These are phyloP conservation scores for Cosmopolites sordidus DNA, from an alignment of 2,888 invertebrate species.

Conservation along the genomic window DNA sequence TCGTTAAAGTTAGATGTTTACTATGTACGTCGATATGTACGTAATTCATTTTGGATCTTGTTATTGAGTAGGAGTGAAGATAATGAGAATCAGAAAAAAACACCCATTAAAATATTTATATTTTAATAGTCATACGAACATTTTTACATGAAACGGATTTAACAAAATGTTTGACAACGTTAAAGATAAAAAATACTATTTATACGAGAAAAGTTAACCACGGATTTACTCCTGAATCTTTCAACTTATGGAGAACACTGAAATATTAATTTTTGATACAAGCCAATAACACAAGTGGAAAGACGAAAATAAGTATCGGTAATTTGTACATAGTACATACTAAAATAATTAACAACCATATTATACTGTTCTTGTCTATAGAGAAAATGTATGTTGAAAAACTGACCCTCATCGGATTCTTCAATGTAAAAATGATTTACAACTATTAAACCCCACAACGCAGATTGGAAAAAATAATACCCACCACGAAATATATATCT, in stretches of 20 bases:
- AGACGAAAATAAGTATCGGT: too few relatives aligned
- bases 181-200: slow-evolving; percentile 4
- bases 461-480: slow-evolving; percentile 1
- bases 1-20: too few relatives aligned
- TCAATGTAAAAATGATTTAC: slow-evolving; percentile 22
- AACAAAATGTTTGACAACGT: not conserved
- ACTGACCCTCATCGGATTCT: slow-evolving; percentile 7
- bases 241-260: too few relatives aligned
- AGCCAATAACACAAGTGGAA: too few relatives aligned
- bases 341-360: slow-evolving; percentile 38
- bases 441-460: slow-evolving; percentile 23
- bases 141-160: slow-evolving; percentile 13
- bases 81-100: not conserved
- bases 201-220: too few relatives aligned
- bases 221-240: too few relatives aligned
- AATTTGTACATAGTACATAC: slow-evolving; percentile 49
- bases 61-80: too few relatives aligned
- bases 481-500: not conserved
- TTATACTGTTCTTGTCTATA: slow-evolving; percentile 34
- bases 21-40: too few relatives aligned
- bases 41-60: too few relatives aligned
- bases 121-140: slow-evolving; percentile 17
- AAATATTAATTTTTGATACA: too few relatives aligned
- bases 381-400: not conserved
- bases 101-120: not conserved